Percentiles rank a stretch among this genome's conserved stretches.
These are phyloP conservation scores for Buathra laborator DNA, from an alignment of 2,888 invertebrate species.

Conservation along the genomic window DNA sequence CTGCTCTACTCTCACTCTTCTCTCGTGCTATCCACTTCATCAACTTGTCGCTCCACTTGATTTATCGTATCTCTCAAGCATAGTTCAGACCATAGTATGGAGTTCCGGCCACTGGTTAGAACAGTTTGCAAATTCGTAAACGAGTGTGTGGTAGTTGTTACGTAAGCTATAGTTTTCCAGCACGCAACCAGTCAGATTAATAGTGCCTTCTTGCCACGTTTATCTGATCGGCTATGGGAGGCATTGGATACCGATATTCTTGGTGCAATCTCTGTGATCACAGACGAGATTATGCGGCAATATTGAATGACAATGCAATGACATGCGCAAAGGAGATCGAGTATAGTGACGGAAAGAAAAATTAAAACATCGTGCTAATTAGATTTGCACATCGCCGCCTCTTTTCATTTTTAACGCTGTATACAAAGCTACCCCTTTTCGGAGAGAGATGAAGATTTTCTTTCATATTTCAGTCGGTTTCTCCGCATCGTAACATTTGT, in stretches of 20 bases:
- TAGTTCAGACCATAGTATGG: slow-evolving; percentile 16
- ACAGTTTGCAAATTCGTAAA: slow-evolving; percentile 16
- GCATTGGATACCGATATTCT: slow-evolving; percentile 6
- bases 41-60: slow-evolving; percentile 63
- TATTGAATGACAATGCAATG: background rate
- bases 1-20: slow-evolving; percentile 5
- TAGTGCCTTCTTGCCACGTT: background rate
- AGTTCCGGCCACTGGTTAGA: background rate
- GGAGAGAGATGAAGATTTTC: too few species aligned
- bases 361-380: background rate
- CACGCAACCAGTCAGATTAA: background rate
- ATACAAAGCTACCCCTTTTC: too few species aligned
- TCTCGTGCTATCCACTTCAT: slow-evolving; percentile 48
- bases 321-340: background rate
- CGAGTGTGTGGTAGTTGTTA: background rate
- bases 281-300: slow-evolving; percentile 4
- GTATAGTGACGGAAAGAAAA: background rate
- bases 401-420: too few species aligned
- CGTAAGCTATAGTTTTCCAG: background rate
- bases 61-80: slow-evolving; percentile 54
- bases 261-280: background rate
- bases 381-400: too few species aligned
- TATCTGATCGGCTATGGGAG: slow-evolving; percentile 8
- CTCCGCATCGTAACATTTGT: too few species aligned
- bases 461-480: too few species aligned